phyloP scores from a whole-genome alignment of 1,140 invertebrate species.

The Aradophagus sp. region DNA sequence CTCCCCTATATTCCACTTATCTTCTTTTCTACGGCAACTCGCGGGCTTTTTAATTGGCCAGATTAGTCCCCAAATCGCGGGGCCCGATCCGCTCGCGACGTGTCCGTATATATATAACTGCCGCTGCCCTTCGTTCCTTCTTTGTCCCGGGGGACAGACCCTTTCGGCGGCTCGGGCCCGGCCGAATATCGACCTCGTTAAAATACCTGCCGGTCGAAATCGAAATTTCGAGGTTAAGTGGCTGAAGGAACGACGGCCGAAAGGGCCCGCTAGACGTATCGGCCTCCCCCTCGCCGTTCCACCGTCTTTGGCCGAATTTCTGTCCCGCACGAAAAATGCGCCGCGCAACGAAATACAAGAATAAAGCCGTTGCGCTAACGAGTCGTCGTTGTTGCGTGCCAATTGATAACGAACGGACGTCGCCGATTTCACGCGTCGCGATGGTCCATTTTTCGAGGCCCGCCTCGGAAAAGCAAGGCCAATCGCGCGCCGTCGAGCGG shows the following conservation, averaged over 20 bases:
- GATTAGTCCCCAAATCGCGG: constrained; percentile 71
- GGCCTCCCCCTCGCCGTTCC: constrained; percentile 4
- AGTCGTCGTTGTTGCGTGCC: constrained; percentile 29
- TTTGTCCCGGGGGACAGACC: constrained; percentile 27
- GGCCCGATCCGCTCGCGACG: constrained; percentile 50
- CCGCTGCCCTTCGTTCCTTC: constrained; percentile 30
- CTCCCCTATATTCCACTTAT: constrained; percentile 56
- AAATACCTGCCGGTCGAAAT: constrained; percentile 74
- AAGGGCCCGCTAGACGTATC: constrained; percentile 47
- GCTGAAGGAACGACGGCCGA: constrained; percentile 56
- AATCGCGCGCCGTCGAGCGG: constrained; percentile 28
- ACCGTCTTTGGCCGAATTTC: constrained; percentile 25
- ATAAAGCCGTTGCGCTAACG: constrained; percentile 47
- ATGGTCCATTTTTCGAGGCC: too few species aligned
- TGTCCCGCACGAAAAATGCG: constrained; percentile 20
- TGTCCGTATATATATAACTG: constrained; percentile 45
- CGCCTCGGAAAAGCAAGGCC: too few species aligned
- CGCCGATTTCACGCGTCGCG: constrained; percentile 20
- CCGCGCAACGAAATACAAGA: constrained; percentile 36
- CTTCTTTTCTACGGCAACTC: constrained; percentile 52
- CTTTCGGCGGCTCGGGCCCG: constrained; percentile 41
- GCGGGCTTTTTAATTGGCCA: constrained; percentile 71
- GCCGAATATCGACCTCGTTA: constrained; percentile 73
- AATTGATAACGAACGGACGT: constrained; percentile 46
- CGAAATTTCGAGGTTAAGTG: constrained; percentile 74